Base-by-base conservation (phyloP, 2,113 vertebrate species). In the Cephalopterus ornatus region DNA sequence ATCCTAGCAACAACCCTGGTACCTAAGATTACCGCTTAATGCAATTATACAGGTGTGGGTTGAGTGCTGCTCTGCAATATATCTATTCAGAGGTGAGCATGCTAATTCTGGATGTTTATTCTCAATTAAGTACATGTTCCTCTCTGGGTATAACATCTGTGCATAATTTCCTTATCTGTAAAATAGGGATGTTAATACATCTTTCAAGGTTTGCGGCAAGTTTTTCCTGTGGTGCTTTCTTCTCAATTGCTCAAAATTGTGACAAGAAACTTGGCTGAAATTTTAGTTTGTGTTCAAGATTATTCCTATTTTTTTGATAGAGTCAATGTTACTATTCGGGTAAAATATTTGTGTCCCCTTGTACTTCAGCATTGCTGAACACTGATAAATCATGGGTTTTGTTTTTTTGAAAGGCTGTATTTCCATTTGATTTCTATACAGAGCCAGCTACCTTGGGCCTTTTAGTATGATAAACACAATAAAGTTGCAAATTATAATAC, bases 71-170 rank as follows among this genome's bases (percentile, higher is more conserved):
- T 92, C 65, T 91, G 86, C 50, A 81, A n/a, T 77, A 3, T 55
- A 66, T 58, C 79, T 90, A 4, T 84, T 92, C 76, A 58, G 84
- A 87, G 76, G 83, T 95, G 65, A 91, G 68, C 50, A 17, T 74
- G 61, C 56, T 93, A 92, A 86, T 91, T 95, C 65, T 81, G 65
- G 73, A 14, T 94, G 56, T 80, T 95, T 87, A 84, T 96, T 95
- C 52, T 89, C 65, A 56, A 44, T 84, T 85, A 78, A 87, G 72
- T 75, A 72, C 44, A 18, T 78, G 65, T 75, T 94, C 42, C 39
- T 93, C 56, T 78, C 63, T 74, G 76, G 35, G 5, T 91, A 26
- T 77, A 80, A 86, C 75, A 94, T 83, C 84, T 95, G 89, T 72
- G 84, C 49, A 21, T 87, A 41, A 81, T 85, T 87, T 85, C 49